Evolutionary conservation across 2,113 vertebrate species (phyloP), one percentile per base, ranked within the genome.

Genomic region (Ciconia stormi): DNA sequence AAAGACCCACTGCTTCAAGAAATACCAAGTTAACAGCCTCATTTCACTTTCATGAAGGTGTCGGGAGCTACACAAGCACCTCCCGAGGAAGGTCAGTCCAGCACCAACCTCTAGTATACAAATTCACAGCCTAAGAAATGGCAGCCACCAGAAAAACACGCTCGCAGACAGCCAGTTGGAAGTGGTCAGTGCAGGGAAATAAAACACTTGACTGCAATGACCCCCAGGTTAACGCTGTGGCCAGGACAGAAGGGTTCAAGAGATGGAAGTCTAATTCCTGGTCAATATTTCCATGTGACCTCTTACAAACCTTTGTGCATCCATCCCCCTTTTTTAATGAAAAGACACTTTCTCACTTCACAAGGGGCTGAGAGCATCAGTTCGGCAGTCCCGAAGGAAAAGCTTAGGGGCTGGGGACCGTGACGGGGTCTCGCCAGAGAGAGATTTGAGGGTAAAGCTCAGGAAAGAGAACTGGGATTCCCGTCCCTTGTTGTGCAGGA

Each of bases 151-250:
- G 62, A 55, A 55, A 38, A 79, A 30, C 23, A n/a, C 2, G 1
- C 16, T 9, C 27, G 61, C 17, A 44, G 5, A 0, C 65, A 42
- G 59, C 40, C 4, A 3, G 69, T 3, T 87, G 87, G 90, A 82
- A 76, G 53, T 13, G 58, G 30, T 49, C 81, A 61, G 69, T 9
- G 2, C 4, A 0, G 52, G 53, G 70, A 91, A 52, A 61, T 19
- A 40, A 85, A 93, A 16, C 53, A 10, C 74, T 15, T 34, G 34
- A 13, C 49, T 56, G 50, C 34, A 46, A 27, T n/a, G 76, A 80
- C 22, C 70, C n/a, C 17, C 29, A 23, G 49, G 42, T 66, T 90
- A 58, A 58, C 0, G 0, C 32, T 8, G 0, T 49, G 58, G 16
- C 46, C 36, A 55, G 63, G 58, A 46, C 53, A 74, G 66, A 46